These are phyloP conservation scores for Dorcus parallelipipedus DNA, from an alignment of 2,888 invertebrate species.

Conservation along the genomic window DNA sequence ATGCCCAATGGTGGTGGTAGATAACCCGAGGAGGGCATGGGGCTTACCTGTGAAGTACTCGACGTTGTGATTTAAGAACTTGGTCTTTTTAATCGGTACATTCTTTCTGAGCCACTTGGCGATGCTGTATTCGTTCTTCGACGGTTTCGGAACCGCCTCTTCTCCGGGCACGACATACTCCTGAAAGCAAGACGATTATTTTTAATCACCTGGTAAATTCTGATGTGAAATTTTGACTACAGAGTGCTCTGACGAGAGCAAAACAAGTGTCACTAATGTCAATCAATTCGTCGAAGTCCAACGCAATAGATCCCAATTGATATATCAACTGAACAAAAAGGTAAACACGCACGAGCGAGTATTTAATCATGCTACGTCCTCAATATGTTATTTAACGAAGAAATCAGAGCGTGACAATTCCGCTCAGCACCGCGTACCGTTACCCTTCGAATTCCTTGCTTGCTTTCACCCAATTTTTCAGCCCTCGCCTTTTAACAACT, in stretches of 20 bases:
- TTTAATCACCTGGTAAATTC: neutral
- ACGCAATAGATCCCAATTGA: neutral
- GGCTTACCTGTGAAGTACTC: constrained; percentile 88
- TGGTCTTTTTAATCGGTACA: constrained; percentile 91
- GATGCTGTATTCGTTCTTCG: constrained; percentile 88
- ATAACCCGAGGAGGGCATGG: neutral
- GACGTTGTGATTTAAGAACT: constrained; percentile 93
- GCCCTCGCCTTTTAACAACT: neutral
- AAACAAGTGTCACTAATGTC: constrained; percentile 18
- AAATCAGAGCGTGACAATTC: constrained; percentile 13
- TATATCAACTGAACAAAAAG: constrained; percentile 1
- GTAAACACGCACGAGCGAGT: neutral
- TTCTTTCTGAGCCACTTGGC: constrained; percentile 94
- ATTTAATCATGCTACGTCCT: too few species aligned
- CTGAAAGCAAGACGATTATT: constrained; percentile 34
- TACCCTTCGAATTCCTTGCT: neutral
- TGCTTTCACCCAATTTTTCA: neutral
- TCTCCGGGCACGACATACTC: constrained; percentile 51
- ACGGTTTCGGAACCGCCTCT: constrained; percentile 66
- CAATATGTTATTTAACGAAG: neutral
- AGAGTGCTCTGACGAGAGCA: constrained; percentile 16
- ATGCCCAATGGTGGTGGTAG: neutral
- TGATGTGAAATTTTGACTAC: neutral
- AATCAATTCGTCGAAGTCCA: neutral
- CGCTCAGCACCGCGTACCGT: constrained; percentile 8